phyloP scores from a whole-genome alignment of 1,140 invertebrate genomes.

The Parapsyche elsis region DNA sequence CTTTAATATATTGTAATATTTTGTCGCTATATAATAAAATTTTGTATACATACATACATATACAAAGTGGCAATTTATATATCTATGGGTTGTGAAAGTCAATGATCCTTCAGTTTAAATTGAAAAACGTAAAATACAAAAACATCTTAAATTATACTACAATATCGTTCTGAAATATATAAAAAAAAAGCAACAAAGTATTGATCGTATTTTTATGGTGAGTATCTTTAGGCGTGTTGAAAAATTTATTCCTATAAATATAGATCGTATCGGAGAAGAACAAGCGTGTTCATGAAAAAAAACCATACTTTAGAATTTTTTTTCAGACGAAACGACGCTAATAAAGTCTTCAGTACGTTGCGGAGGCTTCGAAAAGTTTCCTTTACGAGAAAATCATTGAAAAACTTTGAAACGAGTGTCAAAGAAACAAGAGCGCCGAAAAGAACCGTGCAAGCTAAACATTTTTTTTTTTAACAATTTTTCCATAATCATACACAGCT shows the following conservation, averaged over 20 bases:
- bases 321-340: constrained; percentile 21
- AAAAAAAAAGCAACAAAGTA: no score
- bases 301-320: constrained; percentile 10
- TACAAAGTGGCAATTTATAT: no score
- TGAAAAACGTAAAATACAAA: no score
- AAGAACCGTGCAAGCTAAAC: constrained; percentile 13
- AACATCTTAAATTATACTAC: no score
- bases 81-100: no score
- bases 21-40: no score
- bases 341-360: constrained; percentile 23
- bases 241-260: constrained; percentile 10
- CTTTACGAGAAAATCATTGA: constrained; percentile 39
- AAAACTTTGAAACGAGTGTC: constrained; percentile 43
- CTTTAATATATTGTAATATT: no score
- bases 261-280: neutral
- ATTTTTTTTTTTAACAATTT: neutral
- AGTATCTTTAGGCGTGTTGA: neutral
- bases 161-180: no score
- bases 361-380: constrained; percentile 33
- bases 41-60: no score
- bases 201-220: no score
- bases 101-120: no score
- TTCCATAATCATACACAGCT: neutral
- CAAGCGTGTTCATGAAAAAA: constrained; percentile 15
- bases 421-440: constrained; percentile 23